Conservation (phyloP, 2,113 vertebrate species). For the Lethenteron camtschaticum region DNA sequence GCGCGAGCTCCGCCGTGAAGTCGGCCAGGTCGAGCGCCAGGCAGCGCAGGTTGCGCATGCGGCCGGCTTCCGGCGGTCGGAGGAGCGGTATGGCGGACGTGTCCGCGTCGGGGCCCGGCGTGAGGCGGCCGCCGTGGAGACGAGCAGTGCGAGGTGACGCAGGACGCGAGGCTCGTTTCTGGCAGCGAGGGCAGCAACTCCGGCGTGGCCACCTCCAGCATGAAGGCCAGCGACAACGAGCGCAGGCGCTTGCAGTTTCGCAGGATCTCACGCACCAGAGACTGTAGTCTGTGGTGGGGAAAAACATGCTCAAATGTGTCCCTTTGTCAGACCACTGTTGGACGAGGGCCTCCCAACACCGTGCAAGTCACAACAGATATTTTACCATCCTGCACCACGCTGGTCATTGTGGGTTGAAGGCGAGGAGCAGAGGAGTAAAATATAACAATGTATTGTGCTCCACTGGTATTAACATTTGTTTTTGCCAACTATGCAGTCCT, state of each 20-base stretch:
- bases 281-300: neutral
- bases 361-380: too few relatives aligned
- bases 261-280: neutral
- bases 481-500: too few relatives aligned
- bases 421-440: too few relatives aligned
- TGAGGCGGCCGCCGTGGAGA: neutral
- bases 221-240: constrained; percentile 5
- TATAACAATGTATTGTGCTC: too few relatives aligned
- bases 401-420: too few relatives aligned
- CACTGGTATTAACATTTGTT: too few relatives aligned
- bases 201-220: constrained; percentile 2
- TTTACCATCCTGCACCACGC: too few relatives aligned
- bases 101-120: neutral
- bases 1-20: constrained; percentile 4
- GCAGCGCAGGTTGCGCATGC: constrained; percentile 3
- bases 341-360: too few relatives aligned
- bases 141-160: neutral
- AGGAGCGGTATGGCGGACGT: neutral
- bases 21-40: constrained; percentile 2
- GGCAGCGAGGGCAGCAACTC: constrained; percentile 5
- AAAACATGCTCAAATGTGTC: too few relatives aligned
- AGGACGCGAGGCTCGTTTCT: constrained; percentile 2
- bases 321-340: too few relatives aligned
- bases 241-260: constrained; percentile 2
- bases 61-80: neutral